Evolutionary conservation across 2,888 invertebrate genomes (phyloP).

Genomic region (Lithosia quadra): DNA sequence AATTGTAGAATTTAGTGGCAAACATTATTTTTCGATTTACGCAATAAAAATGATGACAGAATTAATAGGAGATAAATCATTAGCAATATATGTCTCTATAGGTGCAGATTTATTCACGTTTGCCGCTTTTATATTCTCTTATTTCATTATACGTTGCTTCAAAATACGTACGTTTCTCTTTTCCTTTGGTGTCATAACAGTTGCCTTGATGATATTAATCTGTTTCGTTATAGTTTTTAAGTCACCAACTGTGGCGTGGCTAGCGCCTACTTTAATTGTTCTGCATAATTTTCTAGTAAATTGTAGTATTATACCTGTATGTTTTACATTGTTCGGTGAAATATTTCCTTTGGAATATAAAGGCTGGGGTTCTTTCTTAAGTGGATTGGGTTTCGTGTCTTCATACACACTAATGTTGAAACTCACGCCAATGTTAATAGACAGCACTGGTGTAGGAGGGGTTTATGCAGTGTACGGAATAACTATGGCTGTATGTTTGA

Average conservation of each 20-base stretch:
- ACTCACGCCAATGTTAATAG: too few relatives aligned
- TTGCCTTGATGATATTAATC: conserved; percentile 4
- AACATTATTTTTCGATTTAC: conserved; percentile 9
- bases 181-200: background rate
- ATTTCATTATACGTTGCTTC: background rate
- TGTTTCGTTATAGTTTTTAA: background rate
- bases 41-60: conserved; percentile 9
- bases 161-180: background rate
- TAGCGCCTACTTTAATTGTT: conserved; percentile 1
- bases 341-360: conserved; percentile 12
- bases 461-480: background rate
- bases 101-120: conserved; percentile 6
- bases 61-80: conserved; percentile 5
- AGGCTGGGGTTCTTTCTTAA: background rate
- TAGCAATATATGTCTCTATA: conserved; percentile 3
- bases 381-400: background rate
- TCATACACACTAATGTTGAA: too few relatives aligned
- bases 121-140: conserved; percentile 4
- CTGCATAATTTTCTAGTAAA: conserved; percentile 1
- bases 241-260: background rate
- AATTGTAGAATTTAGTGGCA: conserved; percentile 5
- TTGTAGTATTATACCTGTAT: conserved; percentile 10
- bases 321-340: conserved; percentile 4
- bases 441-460: background rate
- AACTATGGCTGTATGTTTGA: background rate